A percentile compares a stretch with the other conserved stretches of the same genome.
These are phyloP conservation scores for Lymantria dispar DNA, from an alignment of 2,888 invertebrate species.

Conservation along the genomic window DNA sequence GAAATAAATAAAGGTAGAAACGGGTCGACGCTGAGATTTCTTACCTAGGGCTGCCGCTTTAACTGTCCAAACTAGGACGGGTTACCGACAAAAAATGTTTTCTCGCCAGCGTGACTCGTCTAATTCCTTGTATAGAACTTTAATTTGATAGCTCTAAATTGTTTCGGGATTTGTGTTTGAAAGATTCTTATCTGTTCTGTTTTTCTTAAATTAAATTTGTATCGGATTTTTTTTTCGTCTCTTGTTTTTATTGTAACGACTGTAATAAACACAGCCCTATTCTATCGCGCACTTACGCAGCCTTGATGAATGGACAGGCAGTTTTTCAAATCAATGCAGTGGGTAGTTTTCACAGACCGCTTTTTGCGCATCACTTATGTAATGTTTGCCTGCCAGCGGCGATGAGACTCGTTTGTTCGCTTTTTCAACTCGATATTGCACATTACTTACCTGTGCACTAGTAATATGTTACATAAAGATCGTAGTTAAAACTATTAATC, in stretches of 20 bases:
- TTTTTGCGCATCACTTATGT: slow-evolving; percentile 48
- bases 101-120: slow-evolving; percentile 36
- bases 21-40: slow-evolving; percentile 72
- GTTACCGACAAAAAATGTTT: slow-evolving; percentile 27
- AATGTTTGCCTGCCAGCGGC: slow-evolving; percentile 28
- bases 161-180: slow-evolving; percentile 31
- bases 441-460: slow-evolving; percentile 31
- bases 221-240: slow-evolving; percentile 13
- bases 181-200: slow-evolving; percentile 26
- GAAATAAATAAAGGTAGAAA: slow-evolving; percentile 79
- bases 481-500: slow-evolving; percentile 64
- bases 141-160: slow-evolving; percentile 41
- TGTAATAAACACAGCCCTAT: slow-evolving; percentile 34
- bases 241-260: slow-evolving; percentile 8
- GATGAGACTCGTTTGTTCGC: slow-evolving; percentile 10
- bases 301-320: slow-evolving; percentile 71
- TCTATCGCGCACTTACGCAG: slow-evolving; percentile 40
- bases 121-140: slow-evolving; percentile 37
- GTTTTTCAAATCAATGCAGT: slow-evolving; percentile 57
- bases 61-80: slow-evolving; percentile 27
- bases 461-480: slow-evolving; percentile 34
- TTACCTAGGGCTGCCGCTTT: slow-evolving; percentile 49
- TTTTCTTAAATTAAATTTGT: slow-evolving; percentile 21
- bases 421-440: slow-evolving; percentile 29
- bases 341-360: slow-evolving; percentile 45